These are phyloP conservation scores for Temnothorax ravouxi DNA, from an alignment of 2,888 invertebrate genomes.

Conservation along the genomic window DNA sequence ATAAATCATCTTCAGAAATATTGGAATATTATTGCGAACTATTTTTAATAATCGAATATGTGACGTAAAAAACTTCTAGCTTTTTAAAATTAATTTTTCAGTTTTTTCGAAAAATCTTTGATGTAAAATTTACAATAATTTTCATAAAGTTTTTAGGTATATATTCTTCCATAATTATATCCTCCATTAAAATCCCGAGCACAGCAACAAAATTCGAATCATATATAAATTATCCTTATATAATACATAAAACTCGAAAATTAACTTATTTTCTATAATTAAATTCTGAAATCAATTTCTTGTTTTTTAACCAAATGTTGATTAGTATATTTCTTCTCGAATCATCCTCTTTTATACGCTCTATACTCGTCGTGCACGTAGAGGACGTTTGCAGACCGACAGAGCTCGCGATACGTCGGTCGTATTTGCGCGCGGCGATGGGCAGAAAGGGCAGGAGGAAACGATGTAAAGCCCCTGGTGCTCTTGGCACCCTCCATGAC, in stretches of 20 bases:
- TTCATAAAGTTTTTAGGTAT: neutral
- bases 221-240: neutral
- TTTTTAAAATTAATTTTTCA: neutral
- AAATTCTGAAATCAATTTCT: neutral
- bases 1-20: neutral
- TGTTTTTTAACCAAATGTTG: constrained; percentile 7
- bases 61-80: neutral
- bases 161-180: neutral
- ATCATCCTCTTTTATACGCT: neutral
- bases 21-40: neutral
- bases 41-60: neutral
- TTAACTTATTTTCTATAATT: neutral
- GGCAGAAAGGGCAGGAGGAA: constrained; percentile 70
- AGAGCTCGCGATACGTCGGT: constrained; percentile 53
- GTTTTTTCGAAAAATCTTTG: neutral
- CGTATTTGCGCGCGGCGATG: constrained; percentile 70
- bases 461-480: constrained; percentile 42
- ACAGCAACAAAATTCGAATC: neutral
- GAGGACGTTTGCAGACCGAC: constrained; percentile 24
- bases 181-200: neutral
- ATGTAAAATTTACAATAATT: neutral
- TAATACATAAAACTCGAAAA: neutral
- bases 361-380: neutral
- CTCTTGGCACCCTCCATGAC: constrained; percentile 68
- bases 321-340: neutral